A percentile compares a stretch with the other conserved stretches of the same genome.
Evolutionary conservation across 2,888 invertebrate genomes (phyloP).

Genomic region (Automeris io): DNA sequence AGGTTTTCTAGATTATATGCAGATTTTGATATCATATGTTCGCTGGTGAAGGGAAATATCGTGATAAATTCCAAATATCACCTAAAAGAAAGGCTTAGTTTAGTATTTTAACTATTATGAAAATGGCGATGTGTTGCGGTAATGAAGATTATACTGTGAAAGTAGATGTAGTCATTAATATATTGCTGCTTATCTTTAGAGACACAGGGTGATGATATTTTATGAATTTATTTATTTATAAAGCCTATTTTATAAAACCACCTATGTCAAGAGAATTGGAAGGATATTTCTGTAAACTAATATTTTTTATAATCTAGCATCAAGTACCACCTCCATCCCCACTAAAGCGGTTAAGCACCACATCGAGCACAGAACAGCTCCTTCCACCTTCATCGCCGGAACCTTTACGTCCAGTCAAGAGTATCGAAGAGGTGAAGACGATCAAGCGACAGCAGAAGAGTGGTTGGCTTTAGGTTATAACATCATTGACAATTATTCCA

Average conservation of each 20-base stretch:
- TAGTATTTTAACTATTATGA: not conserved
- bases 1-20: no score
- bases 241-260: no score
- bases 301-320: slow-evolving; percentile 16
- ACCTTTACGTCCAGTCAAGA: slow-evolving; percentile 52
- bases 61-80: no score
- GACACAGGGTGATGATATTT: no score
- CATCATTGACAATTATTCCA: not conserved
- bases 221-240: no score
- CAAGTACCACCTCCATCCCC: slow-evolving; percentile 33
- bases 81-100: no score
- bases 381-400: slow-evolving; percentile 61
- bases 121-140: not conserved
- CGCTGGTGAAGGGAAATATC: no score
- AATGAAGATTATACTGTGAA: no score
- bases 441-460: slow-evolving; percentile 76
- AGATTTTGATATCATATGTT: no score
- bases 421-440: slow-evolving; percentile 72
- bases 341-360: slow-evolving; percentile 42
- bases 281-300: not conserved
- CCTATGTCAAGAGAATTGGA: not conserved
- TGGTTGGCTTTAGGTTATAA: slow-evolving; percentile 74
- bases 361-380: slow-evolving; percentile 72
- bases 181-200: no score
- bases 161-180: no score